Base-by-base conservation (phyloP, 2,113 vertebrate genomes). In the Labeo rohita region DNA sequence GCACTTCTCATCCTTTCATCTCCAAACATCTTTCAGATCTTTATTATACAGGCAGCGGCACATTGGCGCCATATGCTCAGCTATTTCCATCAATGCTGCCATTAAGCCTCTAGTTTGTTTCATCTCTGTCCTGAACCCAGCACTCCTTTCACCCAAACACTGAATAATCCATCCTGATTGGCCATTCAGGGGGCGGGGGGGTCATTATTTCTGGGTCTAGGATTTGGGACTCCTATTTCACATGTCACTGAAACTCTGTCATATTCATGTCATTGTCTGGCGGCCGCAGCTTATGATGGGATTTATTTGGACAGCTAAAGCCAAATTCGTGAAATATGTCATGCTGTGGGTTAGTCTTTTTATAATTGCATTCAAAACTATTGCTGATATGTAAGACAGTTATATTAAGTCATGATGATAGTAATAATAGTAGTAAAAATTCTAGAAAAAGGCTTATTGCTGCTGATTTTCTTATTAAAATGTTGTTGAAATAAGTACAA, bases 21-120 rank as follows among this genome's bases (percentile, higher is more conserved):
- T 81, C 34, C 78, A 74, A 85, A 72, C 81, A 54, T 50, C 66
- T 83, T 52, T 81, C 61, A 66, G 79, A 81, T 81, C 79, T 81
- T 82, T 70, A 82, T 70, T 36, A 68, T 70, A 82, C 45, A 82
- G 63, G 50, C 80, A 82, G 63, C 28, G 7, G 80, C 63, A 52
- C 80, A 70, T 52, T 54, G 18, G 49, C 65, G 50, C 81, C 81
- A 83, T 83, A 83, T 83, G 81, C 81, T 83, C 81, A 73, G 81
- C 49, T 73, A 70, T 84, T 84, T 59, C 79, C 36, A 74, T 68
- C 86, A 52, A 70, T 54, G 18, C 83, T 63, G n/a, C 59, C 88
- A 65, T 87, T 87, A 87, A 84, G 76, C 73, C 61, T 74, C 54
- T 85, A 72, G 79, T 89, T 89, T 72, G 65, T 84, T 84, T 84